A percentile compares a stretch with the other conserved stretches of the same genome.
Conservation (phyloP, 1,140 invertebrate species). For the Scaptomyza pallida region DNA sequence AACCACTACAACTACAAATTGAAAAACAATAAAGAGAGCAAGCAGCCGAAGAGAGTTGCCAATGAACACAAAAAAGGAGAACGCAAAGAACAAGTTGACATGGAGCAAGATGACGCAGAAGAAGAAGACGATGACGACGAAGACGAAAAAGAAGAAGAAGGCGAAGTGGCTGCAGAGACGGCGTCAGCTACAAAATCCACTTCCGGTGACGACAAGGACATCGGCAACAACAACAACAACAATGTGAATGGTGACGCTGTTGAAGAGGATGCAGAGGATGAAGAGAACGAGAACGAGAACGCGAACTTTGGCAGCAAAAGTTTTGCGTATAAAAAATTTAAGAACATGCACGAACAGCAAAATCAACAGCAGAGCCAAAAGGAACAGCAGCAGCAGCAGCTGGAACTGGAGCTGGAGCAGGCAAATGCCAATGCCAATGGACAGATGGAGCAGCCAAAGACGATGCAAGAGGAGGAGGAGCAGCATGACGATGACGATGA, state of each 20-base stretch:
- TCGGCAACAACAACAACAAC: slow-evolving; percentile 2
- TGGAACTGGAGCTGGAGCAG: slow-evolving; percentile 22
- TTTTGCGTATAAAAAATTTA: slow-evolving; percentile 74
- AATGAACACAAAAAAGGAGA: slow-evolving; percentile 16
- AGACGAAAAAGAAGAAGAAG: not conserved
- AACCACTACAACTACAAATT: slow-evolving; percentile 69
- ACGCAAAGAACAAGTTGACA: not conserved
- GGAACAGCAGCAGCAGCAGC: slow-evolving; percentile 17
- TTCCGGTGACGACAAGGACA: slow-evolving; percentile 10
- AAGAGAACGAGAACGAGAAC: slow-evolving; percentile 26
- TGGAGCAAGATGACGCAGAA: too few relatives aligned
- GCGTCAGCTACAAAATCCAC: slow-evolving; percentile 31
- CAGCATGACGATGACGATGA: not conserved
- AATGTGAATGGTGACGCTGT: not conserved
- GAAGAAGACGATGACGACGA: not conserved
- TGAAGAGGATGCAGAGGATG: slow-evolving; percentile 2
- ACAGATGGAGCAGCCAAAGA: slow-evolving; percentile 13
- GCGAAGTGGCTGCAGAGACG: not conserved
- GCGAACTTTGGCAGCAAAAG: slow-evolving; percentile 67
- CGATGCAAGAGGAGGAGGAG: not conserved
- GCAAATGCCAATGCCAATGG: slow-evolving; percentile 24
- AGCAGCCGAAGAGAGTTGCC: slow-evolving; percentile 27
- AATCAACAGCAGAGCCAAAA: slow-evolving; percentile 59
- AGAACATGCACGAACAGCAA: slow-evolving; percentile 66
- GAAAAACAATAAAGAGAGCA: slow-evolving; percentile 63